Percentiles rank a stretch among this genome's conserved stretches.
Evolutionary conservation across 2,113 vertebrate genomes (phyloP).

Genomic region (Acanthochromis polyacanthus): DNA sequence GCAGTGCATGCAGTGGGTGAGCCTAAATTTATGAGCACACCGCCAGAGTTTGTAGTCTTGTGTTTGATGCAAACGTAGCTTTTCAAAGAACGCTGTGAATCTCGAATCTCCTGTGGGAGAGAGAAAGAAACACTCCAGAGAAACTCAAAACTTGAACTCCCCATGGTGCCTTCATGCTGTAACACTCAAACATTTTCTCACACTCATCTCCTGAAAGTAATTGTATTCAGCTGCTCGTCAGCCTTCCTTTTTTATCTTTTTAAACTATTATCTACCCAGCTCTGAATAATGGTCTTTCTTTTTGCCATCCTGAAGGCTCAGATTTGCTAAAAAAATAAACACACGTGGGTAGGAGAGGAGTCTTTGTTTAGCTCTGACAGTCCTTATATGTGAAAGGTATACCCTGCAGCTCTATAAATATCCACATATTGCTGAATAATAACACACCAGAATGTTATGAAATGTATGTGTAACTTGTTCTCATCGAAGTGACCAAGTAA

Average conservation of each 20-base stretch:
- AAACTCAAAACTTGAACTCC: slow-evolving; percentile 18
- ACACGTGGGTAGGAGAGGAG: neutral
- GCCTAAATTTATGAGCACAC: neutral
- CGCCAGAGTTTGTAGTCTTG: slow-evolving; percentile 1
- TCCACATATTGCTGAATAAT: neutral
- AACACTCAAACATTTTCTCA: slow-evolving; percentile 33
- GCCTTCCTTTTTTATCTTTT: slow-evolving; percentile 22
- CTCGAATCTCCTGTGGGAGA: slow-evolving; percentile 21
- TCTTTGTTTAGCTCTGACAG: neutral
- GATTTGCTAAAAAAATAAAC: slow-evolving; percentile 8
- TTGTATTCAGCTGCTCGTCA: slow-evolving; percentile 27
- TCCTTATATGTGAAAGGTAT: neutral
- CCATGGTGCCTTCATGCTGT: slow-evolving; percentile 36
- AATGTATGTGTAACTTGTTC: neutral
- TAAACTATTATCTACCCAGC: neutral
- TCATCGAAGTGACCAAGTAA: neutral
- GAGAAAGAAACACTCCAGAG: slow-evolving; percentile 20
- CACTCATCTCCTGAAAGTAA: slow-evolving; percentile 11
- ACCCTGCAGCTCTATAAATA: neutral
- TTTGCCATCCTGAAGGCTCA: slow-evolving; percentile 7
- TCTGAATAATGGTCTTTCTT: neutral
- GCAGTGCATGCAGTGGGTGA: neutral
- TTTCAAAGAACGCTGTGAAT: slow-evolving; percentile 15
- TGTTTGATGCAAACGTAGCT: slow-evolving; percentile 1
- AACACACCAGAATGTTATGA: neutral